Percentiles rank a stretch among this genome's conserved stretches.
Conservation (phyloP, 2,797 vertebrate species). For the Pseudochromis fuscus region DNA sequence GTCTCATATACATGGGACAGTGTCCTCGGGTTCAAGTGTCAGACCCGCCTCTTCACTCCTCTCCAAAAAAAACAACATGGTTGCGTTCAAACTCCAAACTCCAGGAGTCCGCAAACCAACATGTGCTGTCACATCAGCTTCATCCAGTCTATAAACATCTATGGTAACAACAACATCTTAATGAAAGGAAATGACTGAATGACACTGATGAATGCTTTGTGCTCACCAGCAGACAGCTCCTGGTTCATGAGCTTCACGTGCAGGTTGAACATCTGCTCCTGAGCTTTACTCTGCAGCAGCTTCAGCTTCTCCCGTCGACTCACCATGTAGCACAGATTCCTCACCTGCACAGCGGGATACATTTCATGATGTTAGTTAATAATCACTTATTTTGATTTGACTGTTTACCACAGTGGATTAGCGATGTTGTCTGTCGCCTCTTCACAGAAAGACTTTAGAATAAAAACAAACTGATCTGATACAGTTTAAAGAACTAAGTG, state of each 20-base stretch:
- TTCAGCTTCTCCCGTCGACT: constrained; percentile 98
- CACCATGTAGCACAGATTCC: constrained; percentile 99
- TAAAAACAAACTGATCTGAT: not conserved
- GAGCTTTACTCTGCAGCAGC: constrained; percentile 93
- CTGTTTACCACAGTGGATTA: not conserved
- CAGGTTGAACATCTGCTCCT: constrained; percentile 97
- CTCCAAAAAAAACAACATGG: no score
- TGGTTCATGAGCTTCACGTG: constrained; percentile 94
- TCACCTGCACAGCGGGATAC: constrained; percentile 85
- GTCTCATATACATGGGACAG: no score
- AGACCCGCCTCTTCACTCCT: no score
- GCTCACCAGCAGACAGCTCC: constrained; percentile 92
- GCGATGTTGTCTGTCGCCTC: not conserved
- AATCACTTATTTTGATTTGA: not conserved
- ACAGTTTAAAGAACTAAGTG: no score
- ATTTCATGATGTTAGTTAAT: not conserved
- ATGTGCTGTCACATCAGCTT: no score
- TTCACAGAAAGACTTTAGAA: not conserved
- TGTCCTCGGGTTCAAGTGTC: no score
- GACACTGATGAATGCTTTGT: not conserved
- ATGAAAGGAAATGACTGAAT: no score
- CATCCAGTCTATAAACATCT: no score
- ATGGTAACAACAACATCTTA: not conserved
- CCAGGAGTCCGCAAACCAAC: no score
- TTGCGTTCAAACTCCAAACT: no score